Evolutionary conservation across 2,888 invertebrate genomes (phyloP).

Genomic region (Tricholauxania praeusta): DNA sequence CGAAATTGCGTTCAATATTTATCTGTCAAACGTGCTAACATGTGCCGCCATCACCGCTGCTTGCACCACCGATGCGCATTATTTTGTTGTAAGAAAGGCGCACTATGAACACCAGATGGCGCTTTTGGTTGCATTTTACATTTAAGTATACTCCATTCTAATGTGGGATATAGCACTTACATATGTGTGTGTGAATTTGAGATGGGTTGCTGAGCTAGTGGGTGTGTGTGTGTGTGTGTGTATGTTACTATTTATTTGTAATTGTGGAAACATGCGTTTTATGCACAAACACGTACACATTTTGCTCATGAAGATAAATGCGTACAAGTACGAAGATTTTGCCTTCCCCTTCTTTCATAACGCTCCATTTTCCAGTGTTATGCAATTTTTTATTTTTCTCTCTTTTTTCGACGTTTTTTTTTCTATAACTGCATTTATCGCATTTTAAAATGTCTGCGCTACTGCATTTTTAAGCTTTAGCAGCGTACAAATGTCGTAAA

Average conservation of each 20-base stretch:
- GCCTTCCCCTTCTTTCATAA: too few relatives aligned
- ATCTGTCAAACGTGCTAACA: slow-evolving; percentile 32
- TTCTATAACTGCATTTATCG: too few relatives aligned
- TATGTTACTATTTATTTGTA: not conserved
- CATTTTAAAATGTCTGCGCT: too few relatives aligned
- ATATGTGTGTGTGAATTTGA: slow-evolving; percentile 1
- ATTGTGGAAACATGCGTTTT: not conserved
- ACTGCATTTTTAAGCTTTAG: too few relatives aligned
- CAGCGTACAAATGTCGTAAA: too few relatives aligned
- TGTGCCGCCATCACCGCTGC: slow-evolving; percentile 13
- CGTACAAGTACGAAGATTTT: too few relatives aligned
- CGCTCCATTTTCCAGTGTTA: too few relatives aligned
- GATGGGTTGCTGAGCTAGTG: not conserved
- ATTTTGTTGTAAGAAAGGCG: slow-evolving; percentile 3
- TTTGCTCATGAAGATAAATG: too few relatives aligned
- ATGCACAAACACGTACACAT: too few relatives aligned
- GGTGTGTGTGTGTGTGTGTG: slow-evolving; percentile 11
- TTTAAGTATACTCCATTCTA: not conserved
- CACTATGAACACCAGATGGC: slow-evolving; percentile 20
- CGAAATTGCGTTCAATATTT: slow-evolving; percentile 29
- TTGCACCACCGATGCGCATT: too few relatives aligned
- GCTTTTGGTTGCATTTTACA: slow-evolving; percentile 5
- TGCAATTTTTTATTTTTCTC: too few relatives aligned
- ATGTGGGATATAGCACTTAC: not conserved
- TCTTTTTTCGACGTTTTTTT: too few relatives aligned